phyloP scores from a whole-genome alignment of 2,113 vertebrate species.

The Urocynchramus pylzowi region DNA sequence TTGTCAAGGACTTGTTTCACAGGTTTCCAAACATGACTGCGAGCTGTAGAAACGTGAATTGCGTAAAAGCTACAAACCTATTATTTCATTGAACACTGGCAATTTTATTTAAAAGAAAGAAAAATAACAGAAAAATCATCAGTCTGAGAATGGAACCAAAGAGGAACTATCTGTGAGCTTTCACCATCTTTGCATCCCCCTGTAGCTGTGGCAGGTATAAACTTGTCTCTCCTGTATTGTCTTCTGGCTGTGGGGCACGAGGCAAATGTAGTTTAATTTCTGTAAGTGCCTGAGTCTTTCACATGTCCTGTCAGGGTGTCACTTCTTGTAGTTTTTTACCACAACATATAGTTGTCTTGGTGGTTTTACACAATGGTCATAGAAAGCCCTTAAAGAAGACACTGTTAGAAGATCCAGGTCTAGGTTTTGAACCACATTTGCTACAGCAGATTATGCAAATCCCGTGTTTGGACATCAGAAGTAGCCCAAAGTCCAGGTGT shows the following conservation, averaged over 20 bases:
- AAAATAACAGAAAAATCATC: background rate
- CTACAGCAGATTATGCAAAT: background rate
- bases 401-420: background rate
- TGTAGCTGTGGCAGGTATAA: background rate
- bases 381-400: background rate
- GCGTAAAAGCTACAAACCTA: background rate
- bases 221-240: background rate
- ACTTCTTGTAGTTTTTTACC: background rate
- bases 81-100: background rate
- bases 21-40: background rate
- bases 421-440: background rate
- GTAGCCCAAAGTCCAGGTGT: background rate
- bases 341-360: background rate
- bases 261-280: background rate
- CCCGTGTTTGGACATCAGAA: background rate
- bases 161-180: background rate
- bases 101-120: background rate
- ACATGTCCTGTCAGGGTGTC: background rate
- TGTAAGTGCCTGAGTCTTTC: background rate
- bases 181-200: background rate
- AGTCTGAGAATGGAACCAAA: background rate
- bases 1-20: background rate
- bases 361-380: rapidly evolving
- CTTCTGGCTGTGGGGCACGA: rapidly evolving
- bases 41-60: background rate